A percentile compares a stretch with the other conserved stretches of the same genome.
These are phyloP conservation scores for Euproctis similis DNA, from an alignment of 2,888 invertebrate genomes.

Conservation along the genomic window DNA sequence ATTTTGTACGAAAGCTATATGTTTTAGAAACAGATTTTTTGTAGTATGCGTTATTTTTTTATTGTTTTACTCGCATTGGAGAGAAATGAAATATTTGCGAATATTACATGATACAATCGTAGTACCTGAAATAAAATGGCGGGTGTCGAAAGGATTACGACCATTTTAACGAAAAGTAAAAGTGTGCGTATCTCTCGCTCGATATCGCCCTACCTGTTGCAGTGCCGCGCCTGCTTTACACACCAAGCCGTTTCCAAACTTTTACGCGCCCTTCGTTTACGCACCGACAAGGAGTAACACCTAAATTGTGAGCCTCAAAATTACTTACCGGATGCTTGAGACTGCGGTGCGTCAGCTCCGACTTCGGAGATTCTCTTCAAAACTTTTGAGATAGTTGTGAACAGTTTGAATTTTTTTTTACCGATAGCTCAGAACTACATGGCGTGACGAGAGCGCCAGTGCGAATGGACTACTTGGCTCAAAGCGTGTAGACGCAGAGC, in stretches of 20 bases:
- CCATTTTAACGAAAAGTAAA: slow-evolving; percentile 48
- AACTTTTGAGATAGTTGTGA: slow-evolving; percentile 49
- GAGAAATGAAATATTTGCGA: too few relatives aligned
- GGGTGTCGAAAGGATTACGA: slow-evolving; percentile 40
- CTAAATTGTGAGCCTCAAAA: slow-evolving; percentile 18
- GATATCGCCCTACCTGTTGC: slow-evolving; percentile 62
- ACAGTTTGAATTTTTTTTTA: slow-evolving; percentile 48
- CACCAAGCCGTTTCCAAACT: slow-evolving; percentile 39
- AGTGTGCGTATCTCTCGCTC: slow-evolving; percentile 47
- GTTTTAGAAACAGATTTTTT: too few relatives aligned
- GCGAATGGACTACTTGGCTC: slow-evolving; percentile 26
- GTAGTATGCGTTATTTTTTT: too few relatives aligned
- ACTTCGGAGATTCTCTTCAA: slow-evolving; percentile 39
- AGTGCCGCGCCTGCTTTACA: slow-evolving; percentile 42
- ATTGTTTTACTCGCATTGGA: too few relatives aligned
- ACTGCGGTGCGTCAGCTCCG: slow-evolving; percentile 31
- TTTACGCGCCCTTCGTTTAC: slow-evolving; percentile 44
- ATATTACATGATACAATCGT: too few relatives aligned
- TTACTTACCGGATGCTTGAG: slow-evolving; percentile 48
- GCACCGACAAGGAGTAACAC: slow-evolving; percentile 16
- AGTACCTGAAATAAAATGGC: slow-evolving; percentile 61
- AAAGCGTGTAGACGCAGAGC: slow-evolving; percentile 37
- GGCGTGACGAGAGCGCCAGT: slow-evolving; percentile 35
- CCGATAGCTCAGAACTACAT: slow-evolving; percentile 36
- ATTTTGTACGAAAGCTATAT: too few relatives aligned